These are phyloP conservation scores for Aegithalos caudatus DNA, from an alignment of 2,113 vertebrate genomes.

Conservation along the genomic window DNA sequence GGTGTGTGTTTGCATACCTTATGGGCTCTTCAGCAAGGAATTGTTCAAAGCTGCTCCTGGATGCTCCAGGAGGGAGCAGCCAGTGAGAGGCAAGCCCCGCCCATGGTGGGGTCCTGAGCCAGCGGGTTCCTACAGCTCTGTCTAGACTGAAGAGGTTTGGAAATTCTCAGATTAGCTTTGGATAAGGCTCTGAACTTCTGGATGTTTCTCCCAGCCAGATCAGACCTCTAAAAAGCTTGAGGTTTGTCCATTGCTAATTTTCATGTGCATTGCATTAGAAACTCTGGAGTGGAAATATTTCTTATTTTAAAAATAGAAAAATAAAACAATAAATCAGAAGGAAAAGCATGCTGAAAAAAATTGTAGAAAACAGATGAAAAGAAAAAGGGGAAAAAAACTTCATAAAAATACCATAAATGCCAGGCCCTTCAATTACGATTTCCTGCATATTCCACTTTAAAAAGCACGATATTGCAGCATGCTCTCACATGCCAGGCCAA, in stretches of 20 bases:
- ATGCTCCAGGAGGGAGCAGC: not conserved
- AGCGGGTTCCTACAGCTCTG: not conserved
- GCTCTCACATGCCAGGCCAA: slow-evolving; percentile 28
- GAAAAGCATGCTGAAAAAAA: slow-evolving; percentile 64
- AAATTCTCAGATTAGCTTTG: slow-evolving; percentile 52
- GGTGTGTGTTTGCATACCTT: not conserved
- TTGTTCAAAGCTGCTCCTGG: not conserved
- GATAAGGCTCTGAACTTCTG: slow-evolving; percentile 46
- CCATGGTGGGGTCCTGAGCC: not conserved
- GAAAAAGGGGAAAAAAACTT: slow-evolving; percentile 61
- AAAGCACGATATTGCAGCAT: slow-evolving; percentile 15
- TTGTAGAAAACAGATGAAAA: slow-evolving; percentile 73
- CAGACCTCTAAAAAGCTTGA: slow-evolving; percentile 41
- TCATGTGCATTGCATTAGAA: slow-evolving; percentile 71
- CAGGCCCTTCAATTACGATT: slow-evolving; percentile 69
- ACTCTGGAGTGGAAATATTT: slow-evolving; percentile 61
- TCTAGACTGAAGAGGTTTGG: not conserved
- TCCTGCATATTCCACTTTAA: slow-evolving; percentile 61
- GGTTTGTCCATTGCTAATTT: slow-evolving; percentile 60
- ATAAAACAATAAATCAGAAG: slow-evolving; percentile 73
- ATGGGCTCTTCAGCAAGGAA: not conserved
- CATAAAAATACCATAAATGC: slow-evolving; percentile 70
- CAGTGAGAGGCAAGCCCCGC: not conserved
- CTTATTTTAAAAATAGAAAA: slow-evolving; percentile 79
- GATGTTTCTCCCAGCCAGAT: slow-evolving; percentile 6